These are phyloP conservation scores for Bactericera cockerelli DNA, from an alignment of 1,140 invertebrate genomes.

Conservation along the genomic window DNA sequence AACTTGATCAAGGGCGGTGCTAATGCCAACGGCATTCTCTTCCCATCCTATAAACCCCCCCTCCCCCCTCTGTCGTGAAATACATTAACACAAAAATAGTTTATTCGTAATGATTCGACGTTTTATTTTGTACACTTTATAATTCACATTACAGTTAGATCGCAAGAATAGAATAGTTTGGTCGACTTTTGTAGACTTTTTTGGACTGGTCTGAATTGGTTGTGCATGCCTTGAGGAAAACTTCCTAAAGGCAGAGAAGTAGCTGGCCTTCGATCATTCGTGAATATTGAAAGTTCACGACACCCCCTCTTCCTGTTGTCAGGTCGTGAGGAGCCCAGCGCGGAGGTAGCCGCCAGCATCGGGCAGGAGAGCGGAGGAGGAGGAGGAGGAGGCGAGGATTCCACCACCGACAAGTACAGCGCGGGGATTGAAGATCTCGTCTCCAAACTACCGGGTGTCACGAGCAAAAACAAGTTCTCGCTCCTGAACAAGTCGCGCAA, in stretches of 20 bases:
- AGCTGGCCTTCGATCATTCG: neutral
- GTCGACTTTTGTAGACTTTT: too few relatives aligned
- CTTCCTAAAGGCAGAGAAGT: neutral
- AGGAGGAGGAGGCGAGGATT: slow-evolving; percentile 38
- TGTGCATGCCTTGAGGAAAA: too few relatives aligned
- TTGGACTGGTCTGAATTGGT: neutral
- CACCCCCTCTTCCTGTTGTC: too few relatives aligned
- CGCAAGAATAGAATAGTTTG: too few relatives aligned
- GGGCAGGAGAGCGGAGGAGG: slow-evolving; percentile 43
- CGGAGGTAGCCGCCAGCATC: slow-evolving; percentile 44
- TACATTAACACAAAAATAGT: too few relatives aligned
- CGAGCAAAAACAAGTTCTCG: neutral
- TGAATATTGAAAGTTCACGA: neutral
- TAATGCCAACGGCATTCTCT: too few relatives aligned
- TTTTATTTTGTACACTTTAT: too few relatives aligned
- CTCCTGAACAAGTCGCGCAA: neutral
- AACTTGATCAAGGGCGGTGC: too few relatives aligned
- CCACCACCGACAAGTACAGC: slow-evolving; percentile 54
- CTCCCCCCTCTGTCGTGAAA: too few relatives aligned
- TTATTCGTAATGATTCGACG: too few relatives aligned
- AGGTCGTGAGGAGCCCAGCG: slow-evolving; percentile 54
- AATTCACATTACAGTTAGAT: too few relatives aligned
- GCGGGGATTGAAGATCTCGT: slow-evolving; percentile 67
- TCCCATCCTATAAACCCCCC: too few relatives aligned
- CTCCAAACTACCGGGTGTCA: slow-evolving; percentile 63